phyloP scores from a whole-genome alignment of 2,113 vertebrate species.

The Cephalopholis sonnerati region DNA sequence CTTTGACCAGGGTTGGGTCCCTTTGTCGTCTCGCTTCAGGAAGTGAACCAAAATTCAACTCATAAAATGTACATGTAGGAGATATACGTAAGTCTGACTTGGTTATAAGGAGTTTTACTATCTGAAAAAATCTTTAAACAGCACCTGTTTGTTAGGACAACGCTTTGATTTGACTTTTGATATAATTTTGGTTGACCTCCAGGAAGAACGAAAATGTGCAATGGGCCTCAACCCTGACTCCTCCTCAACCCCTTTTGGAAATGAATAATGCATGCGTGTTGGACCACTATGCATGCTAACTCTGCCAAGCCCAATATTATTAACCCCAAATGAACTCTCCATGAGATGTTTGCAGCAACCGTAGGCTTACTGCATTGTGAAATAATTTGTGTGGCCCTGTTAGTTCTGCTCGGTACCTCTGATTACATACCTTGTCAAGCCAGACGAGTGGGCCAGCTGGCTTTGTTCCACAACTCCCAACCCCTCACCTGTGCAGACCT shows the following conservation, averaged over 20 bases:
- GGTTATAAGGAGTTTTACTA: neutral
- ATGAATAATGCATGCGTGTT: conserved; percentile 34
- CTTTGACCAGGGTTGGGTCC: conserved; percentile 43
- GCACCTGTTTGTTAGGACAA: neutral
- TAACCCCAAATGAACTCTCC: conserved; percentile 18
- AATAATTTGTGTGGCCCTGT: neutral
- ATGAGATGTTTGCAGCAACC: neutral
- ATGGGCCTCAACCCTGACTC: conserved; percentile 29
- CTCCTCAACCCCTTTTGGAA: conserved; percentile 5
- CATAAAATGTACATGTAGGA: neutral
- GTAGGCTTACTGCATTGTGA: conserved; percentile 28
- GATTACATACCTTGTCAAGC: conserved; percentile 59
- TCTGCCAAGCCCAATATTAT: neutral
- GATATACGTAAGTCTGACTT: neutral
- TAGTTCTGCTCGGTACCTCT: conserved; percentile 36
- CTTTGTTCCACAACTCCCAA: conserved; percentile 58
- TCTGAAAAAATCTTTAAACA: neutral
- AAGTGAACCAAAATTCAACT: conserved; percentile 47
- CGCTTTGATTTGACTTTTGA: neutral
- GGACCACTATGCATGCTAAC: conserved; percentile 26
- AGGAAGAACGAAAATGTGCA: conserved; percentile 30
- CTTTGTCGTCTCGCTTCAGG: neutral
- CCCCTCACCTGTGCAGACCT: conserved; percentile 44
- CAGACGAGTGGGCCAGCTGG: conserved; percentile 52
- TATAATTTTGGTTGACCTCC: conserved; percentile 58